Base-by-base conservation (phyloP, 2,888 invertebrate species). In the Augiades crinisus region DNA sequence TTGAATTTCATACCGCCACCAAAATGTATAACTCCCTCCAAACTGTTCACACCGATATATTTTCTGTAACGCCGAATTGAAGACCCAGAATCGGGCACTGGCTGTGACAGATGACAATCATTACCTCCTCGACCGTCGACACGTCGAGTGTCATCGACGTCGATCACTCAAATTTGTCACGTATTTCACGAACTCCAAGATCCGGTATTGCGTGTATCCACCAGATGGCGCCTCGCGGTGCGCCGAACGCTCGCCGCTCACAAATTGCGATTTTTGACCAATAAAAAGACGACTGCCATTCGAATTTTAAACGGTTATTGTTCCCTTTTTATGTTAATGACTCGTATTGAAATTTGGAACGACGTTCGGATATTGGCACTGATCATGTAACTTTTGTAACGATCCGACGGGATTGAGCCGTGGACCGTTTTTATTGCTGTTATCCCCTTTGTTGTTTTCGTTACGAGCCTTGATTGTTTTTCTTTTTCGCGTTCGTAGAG, bases 281-380 rank as follows among this genome's bases (percentile, higher is more conserved):
- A 82, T 84, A 84, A 83, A 85, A 80, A 65, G 70, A 75, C 75
- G 76, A 77, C 72, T 70, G 75, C 76, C 74, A 77, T 81, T 75
- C 80, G 76, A 81, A 82, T 84, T 86, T 86, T 82, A 83, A 87
- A 88, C 75, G 83, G 84, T 86, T 88, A 87, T 85, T 86, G 85
- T 89, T 85, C 81, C 79, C 78, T 81, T 85, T 88, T 89, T 86
- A 88, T 86, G 84, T 77, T 87, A 86, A 87, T 88, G 83, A 68
- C 73, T 78, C 72, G 78, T 78, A 82, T 84, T 83, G 80, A 81
- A 81, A 80, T 81, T 77, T 75, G 76, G 70, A 78, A 75, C 78
- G 78, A 73, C 75, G 78, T 75, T 77, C 76, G 70, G 75, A 70
- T 68, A 72, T 70, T 67, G 67, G 63, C 67, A 65, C 65, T 67